Evolutionary conservation across 2,888 invertebrate genomes (phyloP).

Genomic region (Heliconius ismenius): DNA sequence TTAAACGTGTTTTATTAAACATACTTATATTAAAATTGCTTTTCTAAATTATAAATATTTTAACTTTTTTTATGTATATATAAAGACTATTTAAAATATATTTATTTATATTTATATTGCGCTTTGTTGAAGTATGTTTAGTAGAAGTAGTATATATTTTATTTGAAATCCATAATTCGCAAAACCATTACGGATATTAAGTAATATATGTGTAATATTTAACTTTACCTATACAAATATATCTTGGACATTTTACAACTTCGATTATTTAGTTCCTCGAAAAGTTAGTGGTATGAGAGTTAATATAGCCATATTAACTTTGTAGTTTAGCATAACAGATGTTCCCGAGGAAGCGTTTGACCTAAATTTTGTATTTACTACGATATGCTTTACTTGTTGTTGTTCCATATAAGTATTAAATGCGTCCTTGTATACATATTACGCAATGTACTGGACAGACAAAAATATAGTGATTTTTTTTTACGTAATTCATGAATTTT

Average conservation of each 20-base stretch:
- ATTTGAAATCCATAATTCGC: no score
- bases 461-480: no score
- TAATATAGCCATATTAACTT: constrained; percentile 8
- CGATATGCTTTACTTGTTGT: neutral
- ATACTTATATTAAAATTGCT: neutral
- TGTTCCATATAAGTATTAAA: neutral
- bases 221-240: neutral
- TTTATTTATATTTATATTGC: neutral
- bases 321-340: constrained; percentile 17
- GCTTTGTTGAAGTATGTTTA: neutral
- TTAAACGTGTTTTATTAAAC: neutral
- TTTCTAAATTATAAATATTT: neutral
- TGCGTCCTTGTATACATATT: neutral
- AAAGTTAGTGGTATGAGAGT: constrained; percentile 18
- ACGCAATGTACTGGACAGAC: neutral
- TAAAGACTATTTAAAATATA: neutral
- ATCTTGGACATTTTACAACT: constrained; percentile 8
- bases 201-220: neutral
- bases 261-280: constrained; percentile 8
- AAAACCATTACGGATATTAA: neutral
- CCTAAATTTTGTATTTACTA: constrained; percentile 5
- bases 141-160: no score
- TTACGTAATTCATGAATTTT: neutral
- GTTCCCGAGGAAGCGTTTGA: constrained; percentile 19
- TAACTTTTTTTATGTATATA: neutral